These are phyloP conservation scores for Enhydra lutris DNA, from an alignment of 2,113 vertebrate species.

Conservation along the genomic window DNA sequence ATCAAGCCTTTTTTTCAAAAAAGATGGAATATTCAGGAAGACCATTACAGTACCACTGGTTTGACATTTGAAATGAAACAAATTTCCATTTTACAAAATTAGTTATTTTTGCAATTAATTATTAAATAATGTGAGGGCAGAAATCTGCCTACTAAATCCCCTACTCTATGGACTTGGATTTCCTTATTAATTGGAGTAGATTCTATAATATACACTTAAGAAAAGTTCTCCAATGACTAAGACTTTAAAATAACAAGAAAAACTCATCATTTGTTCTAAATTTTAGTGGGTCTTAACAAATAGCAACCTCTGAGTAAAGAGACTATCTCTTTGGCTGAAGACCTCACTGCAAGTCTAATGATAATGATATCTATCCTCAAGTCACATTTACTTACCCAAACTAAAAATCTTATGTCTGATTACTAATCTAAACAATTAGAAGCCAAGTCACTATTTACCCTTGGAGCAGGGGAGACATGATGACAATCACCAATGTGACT, in stretches of 20 bases:
- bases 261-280: background rate
- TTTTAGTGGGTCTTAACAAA: background rate
- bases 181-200: background rate
- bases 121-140: background rate
- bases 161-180: background rate
- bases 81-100: background rate
- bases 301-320: background rate
- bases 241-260: background rate
- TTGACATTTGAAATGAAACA: slow-evolving; percentile 19
- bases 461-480: fast-evolving
- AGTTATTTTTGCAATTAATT: background rate
- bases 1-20: background rate
- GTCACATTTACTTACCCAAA: background rate
- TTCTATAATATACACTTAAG: background rate
- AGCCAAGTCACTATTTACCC: background rate
- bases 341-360: background rate
- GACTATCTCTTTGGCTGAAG: background rate
- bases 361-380: background rate
- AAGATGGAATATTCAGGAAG: background rate
- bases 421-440: background rate
- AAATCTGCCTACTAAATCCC: background rate
- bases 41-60: background rate
- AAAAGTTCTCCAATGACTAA: background rate
- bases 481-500: background rate
- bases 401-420: background rate